These are phyloP conservation scores for Nipponia nippon DNA, from an alignment of 2,113 vertebrate genomes.

Conservation along the genomic window DNA sequence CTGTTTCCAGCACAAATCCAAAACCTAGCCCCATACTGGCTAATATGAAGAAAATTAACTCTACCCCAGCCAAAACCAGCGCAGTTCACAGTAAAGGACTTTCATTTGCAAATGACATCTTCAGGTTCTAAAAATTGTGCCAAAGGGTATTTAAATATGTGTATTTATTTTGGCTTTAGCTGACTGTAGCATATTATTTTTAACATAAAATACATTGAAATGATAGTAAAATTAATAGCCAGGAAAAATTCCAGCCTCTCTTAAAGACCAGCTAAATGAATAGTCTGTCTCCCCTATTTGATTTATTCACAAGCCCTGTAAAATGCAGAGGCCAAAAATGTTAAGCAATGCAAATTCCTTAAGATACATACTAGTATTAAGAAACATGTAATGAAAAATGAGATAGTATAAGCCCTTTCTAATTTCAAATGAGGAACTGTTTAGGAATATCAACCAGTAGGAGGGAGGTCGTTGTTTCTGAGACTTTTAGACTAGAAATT, in stretches of 20 bases:
- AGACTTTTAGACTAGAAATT: background rate
- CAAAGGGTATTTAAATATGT: background rate
- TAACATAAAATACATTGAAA: background rate
- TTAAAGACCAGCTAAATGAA: background rate
- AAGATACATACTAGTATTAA: background rate
- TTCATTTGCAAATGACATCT: background rate
- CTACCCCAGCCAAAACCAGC: no score
- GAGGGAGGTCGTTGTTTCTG: background rate
- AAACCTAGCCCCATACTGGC: no score
- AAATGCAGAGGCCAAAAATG: background rate
- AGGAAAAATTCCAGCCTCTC: background rate
- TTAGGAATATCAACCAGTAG: background rate
- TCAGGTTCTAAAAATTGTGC: background rate
- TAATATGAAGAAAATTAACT: no score
- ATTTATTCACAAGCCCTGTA: background rate
- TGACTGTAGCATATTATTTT: background rate
- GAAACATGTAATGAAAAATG: background rate
- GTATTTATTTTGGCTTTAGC: background rate
- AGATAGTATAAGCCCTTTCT: background rate
- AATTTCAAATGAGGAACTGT: background rate
- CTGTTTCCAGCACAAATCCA: no score
- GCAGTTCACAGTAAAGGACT: background rate
- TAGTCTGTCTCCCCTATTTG: background rate
- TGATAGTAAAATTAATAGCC: background rate
- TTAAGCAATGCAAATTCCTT: background rate